phyloP scores from a whole-genome alignment of 2,888 invertebrate genomes.

The Latheticus oryzae region DNA sequence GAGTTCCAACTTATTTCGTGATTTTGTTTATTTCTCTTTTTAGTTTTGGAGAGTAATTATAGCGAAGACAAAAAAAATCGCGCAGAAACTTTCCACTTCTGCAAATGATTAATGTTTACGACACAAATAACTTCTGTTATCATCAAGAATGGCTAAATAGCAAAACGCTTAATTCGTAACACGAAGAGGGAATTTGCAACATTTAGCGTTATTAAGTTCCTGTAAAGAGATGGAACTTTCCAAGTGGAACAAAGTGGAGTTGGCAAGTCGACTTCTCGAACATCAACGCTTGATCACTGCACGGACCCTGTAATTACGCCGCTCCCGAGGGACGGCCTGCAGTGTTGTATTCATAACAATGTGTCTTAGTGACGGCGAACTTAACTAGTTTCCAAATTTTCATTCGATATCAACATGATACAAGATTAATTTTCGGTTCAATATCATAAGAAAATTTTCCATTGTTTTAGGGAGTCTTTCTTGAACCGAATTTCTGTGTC shows the following conservation, averaged over 20 bases:
- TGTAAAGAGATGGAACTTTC: conserved; percentile 45
- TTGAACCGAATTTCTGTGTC: conserved; percentile 1
- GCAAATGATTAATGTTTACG: conserved; percentile 36
- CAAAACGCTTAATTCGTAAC: conserved; percentile 44
- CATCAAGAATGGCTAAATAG: conserved; percentile 42
- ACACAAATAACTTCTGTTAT: conserved; percentile 40
- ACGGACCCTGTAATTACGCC: conserved; percentile 40
- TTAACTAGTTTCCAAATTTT: conserved; percentile 38
- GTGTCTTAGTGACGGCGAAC: conserved; percentile 31
- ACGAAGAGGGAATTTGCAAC: conserved; percentile 47
- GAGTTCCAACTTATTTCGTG: conserved; percentile 55
- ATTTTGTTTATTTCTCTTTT: conserved; percentile 58
- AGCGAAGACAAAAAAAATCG: conserved; percentile 6
- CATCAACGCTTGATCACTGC: conserved; percentile 37
- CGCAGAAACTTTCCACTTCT: conserved; percentile 2
- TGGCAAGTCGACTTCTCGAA: conserved; percentile 40
- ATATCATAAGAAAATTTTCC: too few relatives aligned
- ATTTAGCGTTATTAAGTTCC: conserved; percentile 47
- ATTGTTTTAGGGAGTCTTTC: too few relatives aligned
- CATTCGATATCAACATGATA: too few relatives aligned
- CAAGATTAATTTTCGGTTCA: too few relatives aligned
- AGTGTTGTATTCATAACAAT: conserved; percentile 39
- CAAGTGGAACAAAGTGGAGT: conserved; percentile 46
- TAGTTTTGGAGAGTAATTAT: conserved; percentile 48
- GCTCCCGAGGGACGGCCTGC: conserved; percentile 23